These are phyloP conservation scores for Eristalinus sepulchralis DNA, from an alignment of 2,888 invertebrate species.

Conservation along the genomic window DNA sequence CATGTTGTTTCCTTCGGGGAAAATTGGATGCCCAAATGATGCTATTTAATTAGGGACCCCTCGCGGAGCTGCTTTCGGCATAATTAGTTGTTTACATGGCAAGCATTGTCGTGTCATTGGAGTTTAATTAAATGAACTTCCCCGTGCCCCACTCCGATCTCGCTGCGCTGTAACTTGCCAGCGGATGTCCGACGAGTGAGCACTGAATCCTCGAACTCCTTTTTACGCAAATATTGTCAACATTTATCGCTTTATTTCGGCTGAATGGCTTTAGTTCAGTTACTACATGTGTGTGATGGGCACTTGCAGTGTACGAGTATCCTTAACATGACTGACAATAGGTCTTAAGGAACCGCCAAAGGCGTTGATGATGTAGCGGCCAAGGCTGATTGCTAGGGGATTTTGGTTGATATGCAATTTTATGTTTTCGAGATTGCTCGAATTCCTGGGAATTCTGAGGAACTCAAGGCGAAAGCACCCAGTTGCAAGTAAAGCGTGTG, in stretches of 20 bases:
- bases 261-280: background rate
- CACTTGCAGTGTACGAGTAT: too few species aligned
- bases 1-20: slow-evolving; percentile 52
- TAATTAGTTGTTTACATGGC: slow-evolving; percentile 12
- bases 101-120: background rate
- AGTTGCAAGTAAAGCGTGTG: too few species aligned
- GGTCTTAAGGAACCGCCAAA: background rate
- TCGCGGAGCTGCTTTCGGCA: background rate
- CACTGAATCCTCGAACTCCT: background rate
- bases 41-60: slow-evolving; percentile 51
- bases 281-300: background rate
- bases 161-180: background rate
- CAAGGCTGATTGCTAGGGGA: too few species aligned
- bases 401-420: too few species aligned
- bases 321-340: background rate
- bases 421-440: too few species aligned
- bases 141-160: background rate
- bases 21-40: slow-evolving; percentile 52
- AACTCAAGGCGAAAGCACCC: too few species aligned
- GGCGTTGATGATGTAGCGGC: too few species aligned
- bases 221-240: background rate
- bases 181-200: background rate
- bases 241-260: background rate
- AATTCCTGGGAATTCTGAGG: too few species aligned
- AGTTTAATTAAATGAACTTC: background rate